Evolutionary conservation across 2,888 invertebrate genomes (phyloP).

Genomic region (Ptilodon capucinus): DNA sequence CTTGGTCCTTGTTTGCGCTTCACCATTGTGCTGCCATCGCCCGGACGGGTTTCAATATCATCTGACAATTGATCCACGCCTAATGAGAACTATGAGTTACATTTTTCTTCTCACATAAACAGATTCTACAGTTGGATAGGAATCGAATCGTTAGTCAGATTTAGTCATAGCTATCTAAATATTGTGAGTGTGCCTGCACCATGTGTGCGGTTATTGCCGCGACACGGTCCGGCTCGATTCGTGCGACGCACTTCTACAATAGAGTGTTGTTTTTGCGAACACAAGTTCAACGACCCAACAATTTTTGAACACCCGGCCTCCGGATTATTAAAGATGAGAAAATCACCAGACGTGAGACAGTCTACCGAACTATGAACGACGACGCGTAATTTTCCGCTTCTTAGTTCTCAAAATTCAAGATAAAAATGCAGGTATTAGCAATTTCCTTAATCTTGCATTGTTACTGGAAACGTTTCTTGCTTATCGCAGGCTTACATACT

Average conservation of each 20-base stretch:
- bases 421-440: background rate
- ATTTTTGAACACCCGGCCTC: slow-evolving; percentile 61
- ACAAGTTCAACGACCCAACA: slow-evolving; percentile 60
- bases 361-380: slow-evolving; percentile 8
- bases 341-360: slow-evolving; percentile 18
- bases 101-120: background rate
- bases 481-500: slow-evolving; percentile 13
- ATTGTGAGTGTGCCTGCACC: slow-evolving; percentile 5
- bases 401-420: background rate
- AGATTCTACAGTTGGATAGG: too few species aligned
- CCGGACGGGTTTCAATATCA: slow-evolving; percentile 22
- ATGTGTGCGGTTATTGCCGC: slow-evolving; percentile 35
- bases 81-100: background rate
- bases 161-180: background rate
- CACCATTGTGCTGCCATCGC: slow-evolving; percentile 53
- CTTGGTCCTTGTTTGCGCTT: slow-evolving; percentile 60
- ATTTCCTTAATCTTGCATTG: background rate
- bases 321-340: slow-evolving; percentile 36
- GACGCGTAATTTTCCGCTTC: background rate
- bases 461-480: background rate
- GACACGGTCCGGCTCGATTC: slow-evolving; percentile 33
- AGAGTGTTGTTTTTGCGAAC: slow-evolving; percentile 64
- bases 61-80: slow-evolving; percentile 23
- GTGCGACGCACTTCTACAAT: slow-evolving; percentile 64
- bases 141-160: too few species aligned